Base-by-base conservation (phyloP, 2,888 invertebrate genomes). In the Nematopogon swammerdamellus region DNA sequence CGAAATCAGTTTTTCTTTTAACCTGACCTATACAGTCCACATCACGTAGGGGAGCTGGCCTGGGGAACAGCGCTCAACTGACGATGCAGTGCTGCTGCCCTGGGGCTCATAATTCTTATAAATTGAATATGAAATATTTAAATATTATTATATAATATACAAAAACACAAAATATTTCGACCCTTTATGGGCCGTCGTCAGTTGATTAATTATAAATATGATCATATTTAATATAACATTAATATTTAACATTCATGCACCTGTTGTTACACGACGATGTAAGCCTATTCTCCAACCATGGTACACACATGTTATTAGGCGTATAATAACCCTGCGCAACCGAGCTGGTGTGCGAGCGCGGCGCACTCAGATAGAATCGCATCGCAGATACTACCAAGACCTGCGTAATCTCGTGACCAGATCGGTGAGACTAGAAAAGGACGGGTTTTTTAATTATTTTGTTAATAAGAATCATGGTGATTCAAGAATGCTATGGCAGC, bases 401-500 rank as follows among this genome's bases (percentile, higher is more conserved):
- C 19, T 55, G 10, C 53, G 51, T 42, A 20, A 20, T 1, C 16
- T 52, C 2, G 51, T 52, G 6, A 51, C 25, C 19, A 16, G 45
- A 51, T 19, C 42, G 47, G 2, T 46, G 42, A 46, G 25, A 20
- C 2, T 51, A 53, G 45, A 52, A 51, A 42, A 19, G 11, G 2
- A 54, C 49, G 36, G 6, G 4, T 36, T 8, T 48, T 54, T 52
- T 50, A 29, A 50, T n/a, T 16, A 49, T 18, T 11, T 50, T 8
- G 51, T 56, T 19, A 52, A 51, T 18, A 16, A 20, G 3, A 44
- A 53, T 16, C 19, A 48, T 10, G 44, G 50, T 10, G 50, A 51
- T 11, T 47, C 53, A 10, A 48, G 45, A 2, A 17, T n/a, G 5
- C 18, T 55, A 1, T 53, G 52, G 56, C 54, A 54, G 45, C 50